Base-by-base conservation (phyloP, 2,888 invertebrate species). In the Rotaria magnacalcarata region DNA sequence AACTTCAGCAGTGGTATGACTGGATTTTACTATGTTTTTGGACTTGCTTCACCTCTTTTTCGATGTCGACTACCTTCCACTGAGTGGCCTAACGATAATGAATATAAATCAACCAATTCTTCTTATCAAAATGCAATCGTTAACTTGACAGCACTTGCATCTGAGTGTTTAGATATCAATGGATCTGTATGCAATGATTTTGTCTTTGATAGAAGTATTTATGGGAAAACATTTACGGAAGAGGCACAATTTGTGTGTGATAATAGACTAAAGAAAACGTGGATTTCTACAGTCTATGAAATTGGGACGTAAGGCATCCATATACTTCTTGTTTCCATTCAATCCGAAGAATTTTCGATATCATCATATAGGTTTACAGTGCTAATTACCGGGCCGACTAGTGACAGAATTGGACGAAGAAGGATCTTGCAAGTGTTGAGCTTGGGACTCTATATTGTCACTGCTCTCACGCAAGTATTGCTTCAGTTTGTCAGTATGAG, bases 151-250 rank as follows among this genome's bases (percentile, higher is more conserved):
- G 34, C 14, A 34, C 1, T 11, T 1, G 27, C 67, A 10, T 67
- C 67, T 14, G 34, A 11, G 10, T 67, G 67, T 34, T 0, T 34
- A 34, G 27, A 67, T 67, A 4, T 1, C 3, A 67, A 67, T 34
- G 67, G 67, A 34, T 34, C 27, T 67, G 0, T 4, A 3, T 84
- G 84, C 21, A 34, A n/a, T 2, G 27, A 84, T 21, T 84, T 41
- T 41, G 84, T 84, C 2, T 84, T 43, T 54, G 84, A 84, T 84
- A 52, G 34, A 50, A 34, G 8, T 43, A 8, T 34, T 21, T 84
- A 27, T 19, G 54, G 52, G 14, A 50, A n/a, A 43, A 84, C 84
- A 54, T 84, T 84, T 27, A 84, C 84, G 2, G 84, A 84, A 84
- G 84, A 84, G 14, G 50, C 52, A 7, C 3, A 27, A 10, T 84